phyloP scores from a whole-genome alignment of 2,113 vertebrate species.

The Echinops telfairi region DNA sequence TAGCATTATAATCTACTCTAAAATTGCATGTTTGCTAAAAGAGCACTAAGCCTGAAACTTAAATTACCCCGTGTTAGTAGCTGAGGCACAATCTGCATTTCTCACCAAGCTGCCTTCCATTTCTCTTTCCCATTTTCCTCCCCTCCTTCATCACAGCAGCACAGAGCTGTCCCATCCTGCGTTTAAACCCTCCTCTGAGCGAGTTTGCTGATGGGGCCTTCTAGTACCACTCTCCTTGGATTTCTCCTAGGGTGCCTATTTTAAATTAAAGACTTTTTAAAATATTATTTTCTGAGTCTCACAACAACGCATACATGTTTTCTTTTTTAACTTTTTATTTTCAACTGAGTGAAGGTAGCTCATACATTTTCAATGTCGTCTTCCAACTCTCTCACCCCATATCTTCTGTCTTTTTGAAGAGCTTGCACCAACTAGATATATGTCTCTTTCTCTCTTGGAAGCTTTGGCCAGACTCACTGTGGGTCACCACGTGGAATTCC shows the following conservation, averaged over 20 bases:
- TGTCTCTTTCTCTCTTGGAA: slow-evolving; percentile 6
- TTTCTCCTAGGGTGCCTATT: slow-evolving; percentile 40
- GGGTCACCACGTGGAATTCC: neutral
- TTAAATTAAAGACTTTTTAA: slow-evolving; percentile 25
- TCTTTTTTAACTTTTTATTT: too few relatives aligned
- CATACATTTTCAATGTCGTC: slow-evolving; percentile 36
- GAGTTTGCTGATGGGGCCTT: neutral
- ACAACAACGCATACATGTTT: slow-evolving; percentile 42
- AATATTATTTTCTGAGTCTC: slow-evolving; percentile 52
- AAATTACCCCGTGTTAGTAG: slow-evolving; percentile 21
- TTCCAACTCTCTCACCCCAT: slow-evolving; percentile 26
- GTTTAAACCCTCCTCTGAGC: slow-evolving; percentile 45
- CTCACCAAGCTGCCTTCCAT: slow-evolving; percentile 41
- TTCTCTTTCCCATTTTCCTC: slow-evolving; percentile 11
- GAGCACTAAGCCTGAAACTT: slow-evolving; percentile 55
- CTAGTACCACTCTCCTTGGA: neutral
- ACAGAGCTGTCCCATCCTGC: neutral
- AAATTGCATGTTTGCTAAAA: slow-evolving; percentile 60
- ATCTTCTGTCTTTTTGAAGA: slow-evolving; percentile 38
- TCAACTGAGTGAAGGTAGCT: too few relatives aligned
- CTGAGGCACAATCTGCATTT: slow-evolving; percentile 34
- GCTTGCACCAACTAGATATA: slow-evolving; percentile 32
- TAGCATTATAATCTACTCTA: slow-evolving; percentile 42
- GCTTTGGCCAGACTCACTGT: slow-evolving; percentile 12
- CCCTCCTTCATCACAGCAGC: neutral